phyloP scores from a whole-genome alignment of 2,888 invertebrate genomes.

The Tinea semifulvella region DNA sequence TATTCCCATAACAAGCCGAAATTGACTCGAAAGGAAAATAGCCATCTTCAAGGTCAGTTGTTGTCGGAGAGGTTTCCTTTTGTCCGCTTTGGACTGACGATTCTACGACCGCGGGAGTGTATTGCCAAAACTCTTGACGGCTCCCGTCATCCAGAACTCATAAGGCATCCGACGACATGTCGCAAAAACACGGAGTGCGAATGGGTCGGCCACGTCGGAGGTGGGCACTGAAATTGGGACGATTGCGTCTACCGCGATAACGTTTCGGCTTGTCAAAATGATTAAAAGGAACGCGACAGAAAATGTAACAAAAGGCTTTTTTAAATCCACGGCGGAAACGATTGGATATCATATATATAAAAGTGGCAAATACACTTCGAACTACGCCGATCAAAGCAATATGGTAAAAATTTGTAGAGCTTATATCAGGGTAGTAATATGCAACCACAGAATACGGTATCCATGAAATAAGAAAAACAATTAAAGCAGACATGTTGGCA shows the following conservation, averaged over 20 bases:
- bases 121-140: no score
- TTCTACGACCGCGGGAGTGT: no score
- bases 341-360: conserved; percentile 33
- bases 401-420: conserved; percentile 69
- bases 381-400: conserved; percentile 75
- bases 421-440: conserved; percentile 51
- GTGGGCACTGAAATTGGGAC: neutral
- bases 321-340: conserved; percentile 32
- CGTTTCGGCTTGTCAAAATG: neutral
- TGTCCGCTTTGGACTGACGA: no score
- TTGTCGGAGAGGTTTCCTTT: no score
- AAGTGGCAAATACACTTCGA: conserved; percentile 73
- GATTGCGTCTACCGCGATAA: neutral
- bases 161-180: neutral
- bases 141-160: neutral
- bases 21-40: no score
- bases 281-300: neutral
- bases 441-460: conserved; percentile 72
- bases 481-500: conserved; percentile 72
- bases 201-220: neutral
- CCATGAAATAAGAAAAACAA: conserved; percentile 69
- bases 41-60: no score
- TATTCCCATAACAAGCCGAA: no score
- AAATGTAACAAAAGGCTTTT: neutral
- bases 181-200: neutral